phyloP scores from a whole-genome alignment of 2,113 vertebrate genomes.

The Serilophus lunatus region DNA sequence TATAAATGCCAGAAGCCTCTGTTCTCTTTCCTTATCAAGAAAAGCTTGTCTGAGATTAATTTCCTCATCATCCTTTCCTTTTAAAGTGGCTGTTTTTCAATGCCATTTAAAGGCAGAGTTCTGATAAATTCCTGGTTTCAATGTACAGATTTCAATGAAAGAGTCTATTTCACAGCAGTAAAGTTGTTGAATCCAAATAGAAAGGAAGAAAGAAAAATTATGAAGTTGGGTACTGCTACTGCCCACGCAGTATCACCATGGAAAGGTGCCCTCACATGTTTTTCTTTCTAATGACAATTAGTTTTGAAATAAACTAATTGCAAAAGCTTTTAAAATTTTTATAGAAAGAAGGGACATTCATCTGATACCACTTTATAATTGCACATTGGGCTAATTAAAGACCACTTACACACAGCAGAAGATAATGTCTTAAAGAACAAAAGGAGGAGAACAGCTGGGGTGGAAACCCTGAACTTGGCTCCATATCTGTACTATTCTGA shows the following conservation, averaged over 20 bases:
- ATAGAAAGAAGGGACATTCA: not conserved
- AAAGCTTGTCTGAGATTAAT: slow-evolving; percentile 59
- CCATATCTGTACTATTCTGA: not conserved
- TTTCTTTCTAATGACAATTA: not conserved
- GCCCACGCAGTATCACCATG: not conserved
- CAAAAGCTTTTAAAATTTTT: not conserved
- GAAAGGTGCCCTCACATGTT: not conserved
- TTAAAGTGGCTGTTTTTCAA: slow-evolving; percentile 68
- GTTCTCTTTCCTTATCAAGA: slow-evolving; percentile 54
- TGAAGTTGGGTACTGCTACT: not conserved
- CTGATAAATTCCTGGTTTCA: slow-evolving; percentile 50
- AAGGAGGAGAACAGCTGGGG: slow-evolving; percentile 51
- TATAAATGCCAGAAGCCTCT: slow-evolving; percentile 54
- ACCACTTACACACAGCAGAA: slow-evolving; percentile 71
- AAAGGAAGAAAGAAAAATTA: not conserved
- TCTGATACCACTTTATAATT: slow-evolving; percentile 30
- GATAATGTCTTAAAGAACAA: slow-evolving; percentile 71
- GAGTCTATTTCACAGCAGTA: slow-evolving; percentile 18
- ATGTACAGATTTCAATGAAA: slow-evolving; percentile 29
- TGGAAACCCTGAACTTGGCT: slow-evolving; percentile 55
- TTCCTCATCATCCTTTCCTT: slow-evolving; percentile 60
- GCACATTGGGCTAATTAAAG: slow-evolving; percentile 72
- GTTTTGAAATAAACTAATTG: not conserved
- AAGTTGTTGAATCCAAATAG: slow-evolving; percentile 23
- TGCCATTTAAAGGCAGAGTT: slow-evolving; percentile 60